These are phyloP conservation scores for Alviniconcha marisindica DNA, from an alignment of 1,140 invertebrate species.

Conservation along the genomic window DNA sequence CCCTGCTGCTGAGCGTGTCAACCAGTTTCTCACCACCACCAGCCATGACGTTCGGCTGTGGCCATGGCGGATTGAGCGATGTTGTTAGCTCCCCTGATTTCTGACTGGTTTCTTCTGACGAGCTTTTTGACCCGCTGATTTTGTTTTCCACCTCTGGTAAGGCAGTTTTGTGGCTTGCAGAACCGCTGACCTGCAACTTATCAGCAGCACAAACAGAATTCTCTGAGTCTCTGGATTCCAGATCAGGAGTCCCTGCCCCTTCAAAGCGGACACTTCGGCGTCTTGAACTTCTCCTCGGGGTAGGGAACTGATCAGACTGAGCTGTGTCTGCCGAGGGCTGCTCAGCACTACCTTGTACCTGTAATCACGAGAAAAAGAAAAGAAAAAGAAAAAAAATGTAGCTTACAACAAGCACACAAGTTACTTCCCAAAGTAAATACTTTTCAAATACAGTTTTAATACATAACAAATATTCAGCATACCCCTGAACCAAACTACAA, in stretches of 20 bases:
- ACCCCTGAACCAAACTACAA: too few relatives aligned
- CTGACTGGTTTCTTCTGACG: background rate
- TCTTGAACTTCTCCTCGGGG: conserved; percentile 5
- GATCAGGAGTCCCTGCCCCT: background rate
- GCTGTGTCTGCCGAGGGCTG: background rate
- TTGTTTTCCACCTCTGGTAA: background rate
- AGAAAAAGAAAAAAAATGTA: too few relatives aligned
- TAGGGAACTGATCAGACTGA: background rate
- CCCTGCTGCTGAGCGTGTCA: conserved; percentile 37
- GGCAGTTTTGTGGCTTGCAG: background rate
- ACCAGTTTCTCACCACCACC: conserved; percentile 23
- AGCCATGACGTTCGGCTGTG: conserved; percentile 39
- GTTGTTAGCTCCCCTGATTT: conserved; percentile 2
- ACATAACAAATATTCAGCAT: too few relatives aligned
- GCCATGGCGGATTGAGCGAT: background rate
- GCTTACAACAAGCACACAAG: too few relatives aligned
- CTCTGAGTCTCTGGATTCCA: background rate
- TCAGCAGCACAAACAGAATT: background rate
- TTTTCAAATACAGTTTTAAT: too few relatives aligned
- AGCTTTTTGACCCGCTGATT: background rate
- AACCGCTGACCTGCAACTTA: too few relatives aligned
- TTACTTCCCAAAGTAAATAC: too few relatives aligned
- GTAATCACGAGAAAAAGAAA: too few relatives aligned
- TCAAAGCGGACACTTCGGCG: conserved; percentile 31
- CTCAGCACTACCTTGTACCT: background rate